Evolutionary conservation across 2,888 invertebrate species (phyloP).

Genomic region (Elysia crispata): DNA sequence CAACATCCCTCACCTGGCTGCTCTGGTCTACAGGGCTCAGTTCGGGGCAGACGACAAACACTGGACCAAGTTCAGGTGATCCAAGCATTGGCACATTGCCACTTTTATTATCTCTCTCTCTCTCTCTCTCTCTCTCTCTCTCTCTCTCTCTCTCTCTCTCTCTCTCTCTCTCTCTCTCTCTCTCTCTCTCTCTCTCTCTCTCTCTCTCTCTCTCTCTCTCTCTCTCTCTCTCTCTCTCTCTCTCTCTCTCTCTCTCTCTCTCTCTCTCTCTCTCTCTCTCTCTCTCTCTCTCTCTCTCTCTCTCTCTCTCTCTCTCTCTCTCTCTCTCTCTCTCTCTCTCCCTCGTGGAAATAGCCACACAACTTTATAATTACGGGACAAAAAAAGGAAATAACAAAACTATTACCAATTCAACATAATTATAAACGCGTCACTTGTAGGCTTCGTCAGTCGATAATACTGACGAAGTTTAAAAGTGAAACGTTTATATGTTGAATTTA

Average conservation of each 20-base stretch:
- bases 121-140: neutral
- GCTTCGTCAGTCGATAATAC: too few species aligned
- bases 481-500: too few species aligned
- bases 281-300: conserved; percentile 20
- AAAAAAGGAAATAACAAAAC: too few species aligned
- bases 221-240: conserved; percentile 14
- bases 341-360: too few species aligned
- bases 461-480: too few species aligned
- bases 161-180: neutral
- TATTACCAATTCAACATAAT: too few species aligned
- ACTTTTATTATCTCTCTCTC: conserved; percentile 9
- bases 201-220: neutral
- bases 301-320: conserved; percentile 23
- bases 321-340: conserved; percentile 2
- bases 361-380: too few species aligned
- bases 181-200: neutral
- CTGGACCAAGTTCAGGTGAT: too few species aligned
- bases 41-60: too few species aligned
- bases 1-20: too few species aligned
- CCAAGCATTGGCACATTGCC: neutral
- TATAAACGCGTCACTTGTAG: too few species aligned
- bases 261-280: neutral
- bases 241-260: conserved; percentile 34
- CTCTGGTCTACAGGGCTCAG: too few species aligned
- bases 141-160: conserved; percentile 26